Base-by-base conservation (phyloP, 1,140 invertebrate species). In the Diorhabda carinulata region DNA sequence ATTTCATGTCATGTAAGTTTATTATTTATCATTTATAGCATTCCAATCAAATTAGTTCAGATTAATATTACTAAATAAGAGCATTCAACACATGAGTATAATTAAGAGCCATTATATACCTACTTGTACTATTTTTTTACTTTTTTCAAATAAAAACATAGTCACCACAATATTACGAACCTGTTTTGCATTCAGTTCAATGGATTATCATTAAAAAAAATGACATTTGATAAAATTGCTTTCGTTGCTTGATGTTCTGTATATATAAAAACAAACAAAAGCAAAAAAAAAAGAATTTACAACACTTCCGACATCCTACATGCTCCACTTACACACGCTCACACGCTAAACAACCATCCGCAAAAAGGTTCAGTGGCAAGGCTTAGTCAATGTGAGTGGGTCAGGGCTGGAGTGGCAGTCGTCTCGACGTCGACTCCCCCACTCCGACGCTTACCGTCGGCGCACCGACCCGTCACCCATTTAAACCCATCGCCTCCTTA, bases 331-430 rank as follows among this genome's bases (percentile, higher is more conserved):
- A 61, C 41, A 41, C 56, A 25, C 44, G 64, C 25, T 41, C 44
- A 44, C 64, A 25, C 40, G 43, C 52, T 8, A 57, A 57, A 25
- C 45, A 56, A 63, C 25, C 47, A 52, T 52, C 44, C 64, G 64
- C 64, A 52, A 65, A 67, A 67, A 56, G 75, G 75, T 77, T 77
- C 77, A 79, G 67, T 78, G 78, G 70, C 76, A 79, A 71, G 78
- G 71, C 47, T 52, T 52, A 52, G 47, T 52, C 76, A 78, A 71
- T 72, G 74, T 80, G 78, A 80, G 74, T 80, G 79, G 79, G 79
- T 80, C 79, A 80, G 73, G 79, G 79, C 71, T 78, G 77, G 64
- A 69, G 63, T 45, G 65, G 67, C 59, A 43, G 25, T 71, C 78
- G 77, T 77, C 78, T 68, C 70, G 76, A 66, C 76, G 72, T 61